Evolutionary conservation across 2,113 vertebrate genomes (phyloP).

Genomic region (Hyaena hyaena): DNA sequence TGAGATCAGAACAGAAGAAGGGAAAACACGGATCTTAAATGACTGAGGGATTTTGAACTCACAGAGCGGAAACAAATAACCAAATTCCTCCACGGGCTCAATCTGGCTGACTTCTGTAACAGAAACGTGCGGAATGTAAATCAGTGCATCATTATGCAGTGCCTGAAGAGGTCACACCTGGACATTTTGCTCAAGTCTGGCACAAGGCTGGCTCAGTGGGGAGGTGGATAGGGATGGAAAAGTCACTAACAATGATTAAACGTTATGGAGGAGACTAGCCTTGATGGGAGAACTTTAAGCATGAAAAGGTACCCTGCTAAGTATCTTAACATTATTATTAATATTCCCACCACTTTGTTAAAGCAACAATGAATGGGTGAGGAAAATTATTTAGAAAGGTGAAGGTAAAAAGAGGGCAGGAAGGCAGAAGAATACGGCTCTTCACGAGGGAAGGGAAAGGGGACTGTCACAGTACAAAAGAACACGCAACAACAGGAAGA

Average conservation of each 20-base stretch:
- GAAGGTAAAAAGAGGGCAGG: not conserved
- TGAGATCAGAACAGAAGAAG: constrained; percentile 33
- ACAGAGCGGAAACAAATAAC: not conserved
- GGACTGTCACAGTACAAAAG: not conserved
- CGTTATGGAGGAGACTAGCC: not conserved
- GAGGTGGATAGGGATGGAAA: not conserved
- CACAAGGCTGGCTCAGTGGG: not conserved
- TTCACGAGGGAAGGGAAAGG: not conserved
- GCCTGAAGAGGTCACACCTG: not conserved
- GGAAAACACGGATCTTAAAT: not conserved
- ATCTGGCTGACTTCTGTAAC: not conserved
- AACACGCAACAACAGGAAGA: not conserved
- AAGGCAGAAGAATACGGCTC: not conserved
- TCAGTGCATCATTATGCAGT: not conserved
- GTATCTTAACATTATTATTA: no score
- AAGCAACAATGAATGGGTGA: not conserved
- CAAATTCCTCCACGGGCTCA: not conserved
- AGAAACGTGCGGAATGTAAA: not conserved
- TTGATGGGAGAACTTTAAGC: not conserved
- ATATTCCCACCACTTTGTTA: not conserved
- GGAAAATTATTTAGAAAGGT: not conserved
- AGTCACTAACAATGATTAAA: no score
- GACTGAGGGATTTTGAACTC: constrained; percentile 50
- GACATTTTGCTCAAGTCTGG: not conserved
- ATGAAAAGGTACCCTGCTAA: not conserved